Base-by-base conservation (phyloP, 2,888 invertebrate genomes). In the Drosophila robusta region DNA sequence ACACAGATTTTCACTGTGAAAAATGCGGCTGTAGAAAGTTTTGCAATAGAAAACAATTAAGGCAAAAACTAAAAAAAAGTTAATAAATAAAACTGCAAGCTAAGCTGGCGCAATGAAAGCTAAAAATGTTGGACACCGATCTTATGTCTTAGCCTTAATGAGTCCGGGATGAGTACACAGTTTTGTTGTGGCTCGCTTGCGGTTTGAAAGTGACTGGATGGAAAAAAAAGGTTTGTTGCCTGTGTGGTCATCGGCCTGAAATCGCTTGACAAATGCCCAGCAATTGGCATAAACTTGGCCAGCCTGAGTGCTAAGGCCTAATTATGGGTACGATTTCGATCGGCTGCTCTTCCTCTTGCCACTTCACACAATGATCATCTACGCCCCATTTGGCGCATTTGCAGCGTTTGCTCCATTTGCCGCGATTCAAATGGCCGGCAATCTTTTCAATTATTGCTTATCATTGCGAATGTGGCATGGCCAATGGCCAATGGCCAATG, bases 391-490 rank as follows among this genome's bases (percentile, higher is more conserved):
- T 9, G 29, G 8, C 9, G 29, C 29, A 8, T 29, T 29, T 75
- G 75, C 39, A 46, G 64, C 87, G 61, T 83, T 84, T 84, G 54
- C 68, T 55, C 58, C 63, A 63, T 63, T 73, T 74, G 73, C 32
- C 29, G 65, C 87, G 64, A 84, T 84, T 84, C 82, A 85, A 87
- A 85, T 85, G 78, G 58, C 75, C 68, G 46, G 70, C 88, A 87
- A 84, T 84, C 87, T 84, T 82, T 85, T 87, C 86, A 84, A 84
- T 87, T 84, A 84, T 85, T 84, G 87, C 88, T 84, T 84, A 87
- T 84, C 86, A 87, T 75, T 79, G 69, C 61, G 71, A 69, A 66
- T 61, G 71, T 62, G 62, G 46, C 62, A 46, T 47, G 62, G 24
- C 62, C 69, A 52, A 45, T 58, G 57, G 57, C 26, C 47, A 44